Evolutionary conservation across 2,797 vertebrate species (phyloP).

Genomic region (Bryconaethiops microstoma): DNA sequence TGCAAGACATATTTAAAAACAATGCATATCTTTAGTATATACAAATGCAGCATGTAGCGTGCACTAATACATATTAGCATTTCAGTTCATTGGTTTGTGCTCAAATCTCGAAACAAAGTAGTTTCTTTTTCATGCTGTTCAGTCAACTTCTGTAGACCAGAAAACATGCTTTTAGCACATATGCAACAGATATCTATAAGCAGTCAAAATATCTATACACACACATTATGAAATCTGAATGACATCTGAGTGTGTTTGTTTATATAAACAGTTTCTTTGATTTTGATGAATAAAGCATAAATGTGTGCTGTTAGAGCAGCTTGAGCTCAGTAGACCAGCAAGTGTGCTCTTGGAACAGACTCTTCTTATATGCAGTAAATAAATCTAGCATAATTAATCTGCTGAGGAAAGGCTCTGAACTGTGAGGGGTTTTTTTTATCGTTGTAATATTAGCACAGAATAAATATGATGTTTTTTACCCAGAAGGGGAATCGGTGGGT

Average conservation of each 20-base stretch:
- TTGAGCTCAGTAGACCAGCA: background rate
- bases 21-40: background rate
- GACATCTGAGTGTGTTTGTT: no score
- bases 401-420: background rate
- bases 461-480: constrained; percentile 18
- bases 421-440: background rate
- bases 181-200: no score
- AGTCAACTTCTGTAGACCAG: no score
- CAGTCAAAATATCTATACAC: no score
- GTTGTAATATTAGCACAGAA: constrained; percentile 14
- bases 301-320: no score
- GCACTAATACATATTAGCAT: background rate
- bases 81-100: background rate
- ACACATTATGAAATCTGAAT: no score
- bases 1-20: background rate
- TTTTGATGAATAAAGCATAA: no score
- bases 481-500: constrained; percentile 8
- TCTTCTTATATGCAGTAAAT: background rate
- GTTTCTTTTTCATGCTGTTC: background rate
- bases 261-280: background rate
- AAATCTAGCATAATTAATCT: background rate
- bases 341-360: background rate
- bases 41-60: no score
- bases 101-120: no score
- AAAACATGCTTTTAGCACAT: no score